These are phyloP conservation scores for Cheilinus undulatus DNA, from an alignment of 2,113 vertebrate genomes.

Conservation along the genomic window DNA sequence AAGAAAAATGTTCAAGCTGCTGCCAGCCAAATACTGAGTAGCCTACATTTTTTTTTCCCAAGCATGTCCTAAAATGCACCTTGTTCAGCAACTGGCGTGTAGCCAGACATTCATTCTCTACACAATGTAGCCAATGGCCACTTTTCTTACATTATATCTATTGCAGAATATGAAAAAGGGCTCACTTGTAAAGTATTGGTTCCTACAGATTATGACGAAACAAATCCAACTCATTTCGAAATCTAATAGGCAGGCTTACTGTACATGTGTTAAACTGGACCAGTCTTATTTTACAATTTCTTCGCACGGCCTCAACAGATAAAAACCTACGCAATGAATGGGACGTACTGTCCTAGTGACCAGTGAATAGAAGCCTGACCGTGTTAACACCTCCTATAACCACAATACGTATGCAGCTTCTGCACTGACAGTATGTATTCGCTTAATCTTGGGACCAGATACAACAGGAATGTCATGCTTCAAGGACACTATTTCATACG, in stretches of 20 bases:
- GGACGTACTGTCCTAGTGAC: constrained; percentile 63
- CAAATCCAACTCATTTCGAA: neutral
- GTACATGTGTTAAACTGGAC: neutral
- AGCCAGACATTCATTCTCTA: constrained; percentile 41
- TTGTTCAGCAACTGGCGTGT: constrained; percentile 55
- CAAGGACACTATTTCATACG: constrained; percentile 72
- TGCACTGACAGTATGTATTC: constrained; percentile 7
- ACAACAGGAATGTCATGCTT: constrained; percentile 69
- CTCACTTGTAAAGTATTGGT: neutral
- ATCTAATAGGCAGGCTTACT: neutral
- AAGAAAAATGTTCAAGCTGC: constrained; percentile 9
- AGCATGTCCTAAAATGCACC: constrained; percentile 73
- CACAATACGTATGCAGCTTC: constrained; percentile 27
- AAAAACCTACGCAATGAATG: constrained; percentile 61
- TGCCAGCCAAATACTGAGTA: constrained; percentile 29
- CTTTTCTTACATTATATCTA: constrained; percentile 7
- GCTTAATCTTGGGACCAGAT: constrained; percentile 35
- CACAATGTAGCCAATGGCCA: constrained; percentile 30
- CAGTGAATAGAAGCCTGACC: constrained; percentile 33
- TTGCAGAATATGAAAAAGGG: constrained; percentile 10
- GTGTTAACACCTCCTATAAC: constrained; percentile 24
- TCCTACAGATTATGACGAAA: neutral
- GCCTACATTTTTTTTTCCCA: constrained; percentile 32
- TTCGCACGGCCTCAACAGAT: constrained; percentile 11
- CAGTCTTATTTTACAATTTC: constrained; percentile 18